A percentile compares a stretch with the other conserved stretches of the same genome.
phyloP scores from a whole-genome alignment of 2,888 invertebrate species.

The Carpatolechia fugitivella region DNA sequence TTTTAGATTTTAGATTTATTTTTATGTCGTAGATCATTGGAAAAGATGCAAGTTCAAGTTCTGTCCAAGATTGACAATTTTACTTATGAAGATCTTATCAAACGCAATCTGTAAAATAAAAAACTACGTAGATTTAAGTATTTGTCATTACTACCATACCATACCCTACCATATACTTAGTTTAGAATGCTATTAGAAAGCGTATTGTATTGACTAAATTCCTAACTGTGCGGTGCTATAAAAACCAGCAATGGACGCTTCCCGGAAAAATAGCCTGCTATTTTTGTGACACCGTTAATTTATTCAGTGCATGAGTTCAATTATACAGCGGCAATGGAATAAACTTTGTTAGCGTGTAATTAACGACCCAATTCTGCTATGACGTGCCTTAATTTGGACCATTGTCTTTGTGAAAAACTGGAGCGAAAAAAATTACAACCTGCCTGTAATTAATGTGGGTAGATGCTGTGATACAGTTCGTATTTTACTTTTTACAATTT shows the following conservation, averaged over 20 bases:
- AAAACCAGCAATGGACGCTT: background rate
- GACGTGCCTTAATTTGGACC: conserved; percentile 45
- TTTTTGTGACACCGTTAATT: conserved; percentile 39
- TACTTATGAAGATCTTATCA: no score
- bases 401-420: conserved; percentile 44
- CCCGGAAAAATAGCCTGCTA: conserved; percentile 13
- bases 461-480: background rate
- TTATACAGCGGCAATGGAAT: conserved; percentile 57
- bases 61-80: no score
- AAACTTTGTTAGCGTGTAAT: conserved; percentile 66
- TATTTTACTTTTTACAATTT: background rate
- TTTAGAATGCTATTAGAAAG: no score
- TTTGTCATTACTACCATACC: no score
- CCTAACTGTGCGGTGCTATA: background rate
- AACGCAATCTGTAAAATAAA: no score
- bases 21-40: no score
- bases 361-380: conserved; percentile 49
- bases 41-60: no score
- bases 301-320: conserved; percentile 64
- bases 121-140: no score
- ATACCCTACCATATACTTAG: no score
- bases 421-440: conserved; percentile 26
- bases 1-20: no score
- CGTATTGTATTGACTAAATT: background rate
- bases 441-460: conserved; percentile 6